Conservation (phyloP, 2,113 vertebrate species). For the Prietella phreatophila region DNA sequence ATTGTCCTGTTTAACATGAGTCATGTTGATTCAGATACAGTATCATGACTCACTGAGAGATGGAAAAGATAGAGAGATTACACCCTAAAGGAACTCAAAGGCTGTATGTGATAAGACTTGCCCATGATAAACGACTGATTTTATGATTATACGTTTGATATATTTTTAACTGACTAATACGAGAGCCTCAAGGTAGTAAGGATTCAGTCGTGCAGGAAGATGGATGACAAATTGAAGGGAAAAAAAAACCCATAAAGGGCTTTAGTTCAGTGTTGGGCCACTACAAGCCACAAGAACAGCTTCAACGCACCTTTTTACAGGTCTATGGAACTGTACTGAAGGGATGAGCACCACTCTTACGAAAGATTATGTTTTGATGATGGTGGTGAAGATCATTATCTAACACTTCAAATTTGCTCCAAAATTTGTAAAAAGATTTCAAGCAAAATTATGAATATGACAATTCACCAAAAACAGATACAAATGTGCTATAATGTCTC, state of each 20-base stretch:
- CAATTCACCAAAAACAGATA: neutral
- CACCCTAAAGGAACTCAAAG: neutral
- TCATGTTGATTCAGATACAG: conserved; percentile 23
- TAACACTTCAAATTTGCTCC: no score
- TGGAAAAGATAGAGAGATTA: neutral
- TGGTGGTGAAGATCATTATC: no score
- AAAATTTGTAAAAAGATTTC: neutral
- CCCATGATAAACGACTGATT: conserved; percentile 1
- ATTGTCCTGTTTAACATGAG: conserved; percentile 2
- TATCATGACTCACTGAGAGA: neutral
- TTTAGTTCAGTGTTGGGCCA: neutral
- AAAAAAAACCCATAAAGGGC: neutral
- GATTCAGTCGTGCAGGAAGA: neutral
- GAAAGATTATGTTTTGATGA: neutral
- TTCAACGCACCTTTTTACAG: neutral
- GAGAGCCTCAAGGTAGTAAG: neutral
- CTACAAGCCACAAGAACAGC: neutral
- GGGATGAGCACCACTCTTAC: neutral
- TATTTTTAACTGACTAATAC: conserved; percentile 11
- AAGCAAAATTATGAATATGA: neutral
- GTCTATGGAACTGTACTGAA: neutral
- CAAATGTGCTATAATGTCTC: neutral
- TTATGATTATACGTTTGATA: neutral
- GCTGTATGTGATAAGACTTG: conserved; percentile 10
- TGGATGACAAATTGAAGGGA: neutral